Percentiles rank a stretch among this genome's conserved stretches.
Evolutionary conservation across 2,888 invertebrate genomes (phyloP).

Genomic region (Actias luna): DNA sequence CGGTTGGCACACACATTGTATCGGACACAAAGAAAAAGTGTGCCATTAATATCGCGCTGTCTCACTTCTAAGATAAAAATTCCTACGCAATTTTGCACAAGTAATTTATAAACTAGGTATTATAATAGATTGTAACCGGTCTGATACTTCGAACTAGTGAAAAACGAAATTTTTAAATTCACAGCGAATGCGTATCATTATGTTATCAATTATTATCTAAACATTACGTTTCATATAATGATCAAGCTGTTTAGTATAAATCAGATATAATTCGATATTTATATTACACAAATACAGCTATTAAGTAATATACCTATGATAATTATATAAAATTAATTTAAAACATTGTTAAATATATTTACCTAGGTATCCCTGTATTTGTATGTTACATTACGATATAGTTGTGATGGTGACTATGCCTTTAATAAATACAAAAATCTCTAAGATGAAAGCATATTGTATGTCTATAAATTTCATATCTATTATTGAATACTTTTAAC

Average conservation of each 20-base stretch:
- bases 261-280: not conserved
- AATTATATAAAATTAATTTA: too few species aligned
- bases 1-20: constrained; percentile 47
- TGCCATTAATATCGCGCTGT: constrained; percentile 47
- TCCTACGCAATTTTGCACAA: constrained; percentile 49
- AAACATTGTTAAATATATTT: too few species aligned
- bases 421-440: too few species aligned
- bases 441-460: too few species aligned
- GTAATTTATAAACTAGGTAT: constrained; percentile 39
- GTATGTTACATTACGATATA: too few species aligned
- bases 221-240: not conserved
- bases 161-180: constrained; percentile 2
- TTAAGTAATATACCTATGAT: not conserved
- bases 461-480: not conserved
- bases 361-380: too few species aligned
- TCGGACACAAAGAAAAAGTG: constrained; percentile 42
- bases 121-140: constrained; percentile 44
- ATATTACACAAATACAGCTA: not conserved
- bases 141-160: constrained; percentile 38
- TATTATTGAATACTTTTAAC: not conserved
- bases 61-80: constrained; percentile 56
- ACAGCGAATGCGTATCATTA: not conserved
- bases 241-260: not conserved
- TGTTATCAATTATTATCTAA: not conserved
- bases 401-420: too few species aligned